Conservation (phyloP, 1,140 invertebrate species). For the Habropoda laboriosa region DNA sequence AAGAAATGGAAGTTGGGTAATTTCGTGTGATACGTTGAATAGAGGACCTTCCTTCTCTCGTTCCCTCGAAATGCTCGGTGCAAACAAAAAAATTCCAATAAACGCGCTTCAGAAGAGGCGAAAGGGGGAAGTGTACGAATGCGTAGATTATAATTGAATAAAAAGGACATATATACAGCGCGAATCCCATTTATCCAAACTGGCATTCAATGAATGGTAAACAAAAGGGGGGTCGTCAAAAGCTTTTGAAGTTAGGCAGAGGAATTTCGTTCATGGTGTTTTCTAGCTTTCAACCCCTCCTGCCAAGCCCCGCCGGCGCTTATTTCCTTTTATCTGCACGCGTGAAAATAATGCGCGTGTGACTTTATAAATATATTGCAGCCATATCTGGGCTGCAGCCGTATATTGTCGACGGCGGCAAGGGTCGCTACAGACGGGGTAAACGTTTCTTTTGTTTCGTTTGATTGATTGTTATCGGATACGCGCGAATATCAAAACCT, state of each 20-base stretch:
- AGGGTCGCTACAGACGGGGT: constrained; percentile 17
- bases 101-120: too few relatives aligned
- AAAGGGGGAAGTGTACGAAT: too few relatives aligned
- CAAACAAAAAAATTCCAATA: too few relatives aligned
- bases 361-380: constrained; percentile 42
- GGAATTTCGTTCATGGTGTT: constrained; percentile 63
- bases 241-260: constrained; percentile 63
- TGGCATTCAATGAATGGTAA: constrained; percentile 69
- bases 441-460: constrained; percentile 54
- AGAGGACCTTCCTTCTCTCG: too few relatives aligned
- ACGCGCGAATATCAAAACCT: constrained; percentile 32
- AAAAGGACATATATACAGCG: constrained; percentile 33
- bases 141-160: constrained; percentile 66
- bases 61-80: too few relatives aligned
- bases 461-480: constrained; percentile 56
- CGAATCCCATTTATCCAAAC: constrained; percentile 70
- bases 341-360: constrained; percentile 57
- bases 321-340: constrained; percentile 41
- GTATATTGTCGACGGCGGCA: constrained; percentile 49
- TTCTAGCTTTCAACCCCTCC: constrained; percentile 29
- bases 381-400: constrained; percentile 1
- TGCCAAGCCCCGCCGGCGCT: constrained; percentile 30
- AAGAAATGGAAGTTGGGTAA: too few relatives aligned
- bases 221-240: constrained; percentile 73
- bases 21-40: too few relatives aligned